These are phyloP conservation scores for Anoplolepis gracilipes DNA, from an alignment of 1,140 invertebrate genomes.

Conservation along the genomic window DNA sequence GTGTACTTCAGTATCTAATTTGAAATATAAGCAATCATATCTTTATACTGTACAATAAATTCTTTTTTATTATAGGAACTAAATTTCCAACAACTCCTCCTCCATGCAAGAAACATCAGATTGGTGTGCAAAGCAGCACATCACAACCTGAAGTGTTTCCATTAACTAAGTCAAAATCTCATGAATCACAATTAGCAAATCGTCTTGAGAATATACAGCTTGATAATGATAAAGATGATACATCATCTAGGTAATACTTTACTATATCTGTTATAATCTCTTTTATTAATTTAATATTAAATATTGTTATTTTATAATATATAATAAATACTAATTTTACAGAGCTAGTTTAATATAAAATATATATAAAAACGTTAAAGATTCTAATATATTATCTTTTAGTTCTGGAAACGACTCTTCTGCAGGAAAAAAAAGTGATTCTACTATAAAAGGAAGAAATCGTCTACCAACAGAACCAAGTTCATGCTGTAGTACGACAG, in stretches of 20 bases:
- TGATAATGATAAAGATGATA: conserved; percentile 85
- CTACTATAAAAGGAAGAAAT: conserved; percentile 84
- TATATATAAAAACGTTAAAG: background rate
- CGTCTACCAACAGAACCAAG: conserved; percentile 91
- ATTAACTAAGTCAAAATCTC: conserved; percentile 95
- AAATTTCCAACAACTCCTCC: conserved; percentile 94
- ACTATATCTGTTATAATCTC: background rate
- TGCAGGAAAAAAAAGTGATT: conserved; percentile 84
- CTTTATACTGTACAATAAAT: background rate
- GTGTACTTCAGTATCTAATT: background rate
- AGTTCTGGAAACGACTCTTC: conserved; percentile 77
- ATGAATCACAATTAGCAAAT: conserved; percentile 95
- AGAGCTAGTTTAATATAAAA: conserved; percentile 35
- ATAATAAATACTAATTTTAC: conserved; percentile 10
- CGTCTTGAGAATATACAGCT: conserved; percentile 84
- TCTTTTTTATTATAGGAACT: conserved; percentile 74
- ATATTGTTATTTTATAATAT: conserved; percentile 10
- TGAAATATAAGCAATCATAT: background rate
- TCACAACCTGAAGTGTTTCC: conserved; percentile 88
- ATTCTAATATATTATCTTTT: conserved; percentile 27
- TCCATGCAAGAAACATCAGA: conserved; percentile 90
- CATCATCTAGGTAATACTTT: conserved; percentile 76
- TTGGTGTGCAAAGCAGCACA: conserved; percentile 84
- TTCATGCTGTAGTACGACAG: conserved; percentile 83
- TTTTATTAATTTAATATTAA: conserved; percentile 9